Evolutionary conservation across 1,140 invertebrate genomes (phyloP), one percentile per base, ranked within the genome.

Genomic region (Drosophila sechellia): DNA sequence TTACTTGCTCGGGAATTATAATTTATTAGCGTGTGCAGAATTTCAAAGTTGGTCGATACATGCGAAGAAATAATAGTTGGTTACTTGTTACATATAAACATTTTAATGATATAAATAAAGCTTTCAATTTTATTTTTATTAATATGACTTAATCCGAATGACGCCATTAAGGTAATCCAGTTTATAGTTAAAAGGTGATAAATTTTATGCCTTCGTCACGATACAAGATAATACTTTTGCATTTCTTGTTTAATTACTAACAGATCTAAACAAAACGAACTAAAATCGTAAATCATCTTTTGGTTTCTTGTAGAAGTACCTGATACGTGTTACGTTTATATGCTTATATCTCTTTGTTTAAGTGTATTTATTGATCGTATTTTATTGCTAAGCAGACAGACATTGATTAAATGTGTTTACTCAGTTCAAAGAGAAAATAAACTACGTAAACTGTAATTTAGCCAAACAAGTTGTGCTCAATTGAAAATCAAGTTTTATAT

Each of bases 21-120:
- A 89, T 87, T 76, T 87, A 87, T 83, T 54, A 48, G 46, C 49
- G 68, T 77, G 79, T 81, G 64, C 52, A 64, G 63, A 87, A 87
- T 75, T 79, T 69, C 52, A 79, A 64, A 66, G 75, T 49, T 65
- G 60, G 76, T 71, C 75, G 81, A 86, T 89, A 46, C 56, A 79
- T 25, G 13, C 5, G 8, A 8, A 31, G 25, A 39, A 31, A 58
- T 22, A 6, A 11, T 40, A 6, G 27, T 27, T 6, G 27, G 5
- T 22, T 22, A 22, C 20, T 22, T 2, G 20, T 22, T 22, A 22
- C 20, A 22, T 3, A 22, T 22, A 22, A 22, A 22, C 20, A 22
- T 2, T 22, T 22, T 22, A 22, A 22, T 22, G 2, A 22, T 22
- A 22, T 22, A 3, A 22, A 22, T 22, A 22, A 22, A 22, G 27